Evolutionary conservation across 2,797 vertebrate species (phyloP), one percentile per base, ranked within the genome.

Genomic region (Coregonus sp.): DNA sequence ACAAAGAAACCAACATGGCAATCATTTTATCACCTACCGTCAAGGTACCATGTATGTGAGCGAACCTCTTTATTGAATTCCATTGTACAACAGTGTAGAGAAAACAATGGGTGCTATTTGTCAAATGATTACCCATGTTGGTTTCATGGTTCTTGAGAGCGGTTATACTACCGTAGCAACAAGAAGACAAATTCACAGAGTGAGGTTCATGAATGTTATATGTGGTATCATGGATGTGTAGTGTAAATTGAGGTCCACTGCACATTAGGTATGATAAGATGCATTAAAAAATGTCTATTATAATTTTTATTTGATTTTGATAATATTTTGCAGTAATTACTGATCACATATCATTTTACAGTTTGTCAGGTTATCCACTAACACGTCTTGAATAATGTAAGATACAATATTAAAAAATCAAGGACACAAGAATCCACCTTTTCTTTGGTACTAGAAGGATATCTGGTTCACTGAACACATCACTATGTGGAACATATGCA

Each of bases 251-350:
- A 82, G 77, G 75, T 51, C 67, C 75, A 78, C 72, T 59, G 47
- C 25, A 20, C 47, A 80, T 84, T 86, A 81, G 29, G 79, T 73
- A 81, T 80, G 47, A 77, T 25, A 31, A 31, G 31, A 31, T 3
- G 31, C 31, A 31, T 25, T 25, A 25, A 25, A 25, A 25, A 25
- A 25, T 25, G 25, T 25, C 25, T 25, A 25, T 25, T 25, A 25
- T 25, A 25, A 25, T 25, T 25, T 25, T 25, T 25, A 25, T 25
- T 25, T 25, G 25, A 25, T 80, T 54, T 80, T 75, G 51, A 72
- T 89, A 90, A 90, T 75, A 86, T 92, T 90, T 88, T 89, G 80
- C 78, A 83, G 85, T 86, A 90, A 89, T 92, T 92, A 92, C 90
- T 90, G 91, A 91, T 90, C 82, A 87, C 88, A 86, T 75, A 73